Percentiles rank a stretch among this genome's conserved stretches.
Evolutionary conservation across 2,113 vertebrate species (phyloP).

Genomic region (Spea bombifrons): DNA sequence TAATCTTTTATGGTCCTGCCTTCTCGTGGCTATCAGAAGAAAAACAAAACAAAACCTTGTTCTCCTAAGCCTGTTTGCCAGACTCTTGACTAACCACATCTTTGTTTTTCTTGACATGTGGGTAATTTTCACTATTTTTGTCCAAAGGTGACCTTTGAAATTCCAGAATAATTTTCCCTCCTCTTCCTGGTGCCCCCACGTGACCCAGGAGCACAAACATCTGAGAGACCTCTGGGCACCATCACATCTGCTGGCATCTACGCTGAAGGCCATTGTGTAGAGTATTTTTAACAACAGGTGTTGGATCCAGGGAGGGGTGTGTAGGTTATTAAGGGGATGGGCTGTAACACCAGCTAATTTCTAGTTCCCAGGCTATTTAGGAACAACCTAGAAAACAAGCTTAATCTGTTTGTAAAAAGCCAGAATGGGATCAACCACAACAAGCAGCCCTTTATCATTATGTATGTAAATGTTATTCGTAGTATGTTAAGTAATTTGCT

Average conservation of each 20-base stretch:
- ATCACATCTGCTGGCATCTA: conserved; percentile 76
- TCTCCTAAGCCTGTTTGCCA: conserved; percentile 56
- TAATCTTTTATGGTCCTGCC: conserved; percentile 46
- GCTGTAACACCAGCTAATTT: conserved; percentile 65
- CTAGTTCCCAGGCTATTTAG: conserved; percentile 68
- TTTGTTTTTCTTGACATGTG: conserved; percentile 74
- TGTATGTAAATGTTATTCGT: conserved; percentile 37
- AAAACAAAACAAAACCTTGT: conserved; percentile 46
- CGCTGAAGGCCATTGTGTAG: conserved; percentile 65
- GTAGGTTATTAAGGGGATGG: conserved; percentile 60
- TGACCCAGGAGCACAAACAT: conserved; percentile 79
- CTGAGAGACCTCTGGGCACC: conserved; percentile 77
- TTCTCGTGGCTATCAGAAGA: conserved; percentile 31
- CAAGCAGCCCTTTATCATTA: conserved; percentile 60
- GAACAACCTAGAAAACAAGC: conserved; percentile 63
- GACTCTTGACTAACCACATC: conserved; percentile 59
- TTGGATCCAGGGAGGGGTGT: conserved; percentile 62
- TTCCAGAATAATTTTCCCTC: conserved; percentile 80
- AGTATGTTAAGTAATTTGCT: neutral
- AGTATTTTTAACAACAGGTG: conserved; percentile 75
- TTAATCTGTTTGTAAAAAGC: conserved; percentile 67
- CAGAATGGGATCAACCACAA: conserved; percentile 60
- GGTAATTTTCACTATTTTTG: conserved; percentile 82
- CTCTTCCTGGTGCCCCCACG: conserved; percentile 75
- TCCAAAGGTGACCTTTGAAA: conserved; percentile 76